Evolutionary conservation across 2,888 invertebrate genomes (phyloP).

Genomic region (Agonopterix subpropinquella): DNA sequence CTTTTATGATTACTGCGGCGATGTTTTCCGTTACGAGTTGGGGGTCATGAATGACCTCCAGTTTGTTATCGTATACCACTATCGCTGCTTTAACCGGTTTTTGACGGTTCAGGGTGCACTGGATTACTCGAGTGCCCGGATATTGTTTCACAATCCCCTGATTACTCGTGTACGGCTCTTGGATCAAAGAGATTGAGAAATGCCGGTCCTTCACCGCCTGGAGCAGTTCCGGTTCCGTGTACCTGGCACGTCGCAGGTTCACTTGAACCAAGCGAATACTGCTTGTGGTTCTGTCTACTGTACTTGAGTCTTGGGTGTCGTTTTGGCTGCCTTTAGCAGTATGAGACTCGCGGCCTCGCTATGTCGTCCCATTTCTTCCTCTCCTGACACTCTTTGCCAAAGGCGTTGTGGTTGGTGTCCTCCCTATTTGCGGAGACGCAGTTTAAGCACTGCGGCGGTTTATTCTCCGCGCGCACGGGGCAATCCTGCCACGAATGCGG

Average conservation of each 20-base stretch:
- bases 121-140: not conserved
- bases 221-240: not conserved
- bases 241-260: not conserved
- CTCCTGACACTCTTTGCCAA: slow-evolving; percentile 6
- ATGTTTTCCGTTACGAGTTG: slow-evolving; percentile 2
- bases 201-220: not conserved
- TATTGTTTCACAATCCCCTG: not conserved
- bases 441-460: not conserved
- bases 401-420: slow-evolving; percentile 7
- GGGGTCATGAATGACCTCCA: slow-evolving; percentile 2
- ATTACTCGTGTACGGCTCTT: not conserved
- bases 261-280: too few relatives aligned
- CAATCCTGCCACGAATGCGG: not conserved
- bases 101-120: not conserved
- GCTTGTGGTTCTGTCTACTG: too few relatives aligned
- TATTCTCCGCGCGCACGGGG: not conserved
- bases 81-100: not conserved
- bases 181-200: not conserved
- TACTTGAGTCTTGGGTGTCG: not conserved
- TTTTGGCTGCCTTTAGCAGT: slow-evolving; percentile 7
- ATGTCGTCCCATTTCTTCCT: slow-evolving; percentile 8
- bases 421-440: not conserved
- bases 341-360: slow-evolving; percentile 8
- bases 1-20: not conserved
- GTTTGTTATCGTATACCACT: not conserved